These are phyloP conservation scores for Lepidocyrtinus sp. DNA, from an alignment of 2,888 invertebrate species.

Conservation along the genomic window DNA sequence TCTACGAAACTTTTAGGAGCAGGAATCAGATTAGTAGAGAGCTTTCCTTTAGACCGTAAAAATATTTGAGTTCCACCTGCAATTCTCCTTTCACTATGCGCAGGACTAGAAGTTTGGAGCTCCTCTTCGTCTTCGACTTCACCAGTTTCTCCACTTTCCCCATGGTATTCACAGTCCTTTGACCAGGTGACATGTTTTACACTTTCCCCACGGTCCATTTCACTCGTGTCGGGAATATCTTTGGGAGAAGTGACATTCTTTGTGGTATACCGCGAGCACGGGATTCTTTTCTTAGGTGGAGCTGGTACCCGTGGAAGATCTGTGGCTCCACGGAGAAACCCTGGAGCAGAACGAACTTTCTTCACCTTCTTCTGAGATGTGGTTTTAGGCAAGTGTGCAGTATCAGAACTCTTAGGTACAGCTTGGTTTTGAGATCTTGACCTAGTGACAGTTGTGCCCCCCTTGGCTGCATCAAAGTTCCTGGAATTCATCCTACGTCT, in stretches of 20 bases:
- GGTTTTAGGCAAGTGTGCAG: no score
- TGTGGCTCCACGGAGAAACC: constrained; percentile 39
- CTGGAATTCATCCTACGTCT: background rate
- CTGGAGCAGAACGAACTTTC: constrained; percentile 27
- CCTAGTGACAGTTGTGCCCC: background rate
- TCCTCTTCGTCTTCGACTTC: background rate
- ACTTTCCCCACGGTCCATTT: background rate
- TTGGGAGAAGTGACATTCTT: background rate
- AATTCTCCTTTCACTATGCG: background rate
- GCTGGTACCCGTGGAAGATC: constrained; percentile 14
- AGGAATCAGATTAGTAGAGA: background rate
- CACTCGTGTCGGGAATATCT: background rate
- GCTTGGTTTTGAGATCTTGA: no score
- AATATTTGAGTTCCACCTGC: background rate
- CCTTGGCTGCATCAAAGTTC: background rate
- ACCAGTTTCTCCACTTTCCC: background rate
- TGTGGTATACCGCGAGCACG: background rate
- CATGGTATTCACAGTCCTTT: background rate
- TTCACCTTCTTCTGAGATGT: background rate
- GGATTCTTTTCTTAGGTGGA: background rate
- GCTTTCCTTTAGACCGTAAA: background rate
- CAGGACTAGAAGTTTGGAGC: background rate
- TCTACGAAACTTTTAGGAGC: background rate
- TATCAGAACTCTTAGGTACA: no score
- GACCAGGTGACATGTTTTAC: constrained; percentile 29